phyloP scores from a whole-genome alignment of 2,888 invertebrate genomes.

The Urechis unicinctus region DNA sequence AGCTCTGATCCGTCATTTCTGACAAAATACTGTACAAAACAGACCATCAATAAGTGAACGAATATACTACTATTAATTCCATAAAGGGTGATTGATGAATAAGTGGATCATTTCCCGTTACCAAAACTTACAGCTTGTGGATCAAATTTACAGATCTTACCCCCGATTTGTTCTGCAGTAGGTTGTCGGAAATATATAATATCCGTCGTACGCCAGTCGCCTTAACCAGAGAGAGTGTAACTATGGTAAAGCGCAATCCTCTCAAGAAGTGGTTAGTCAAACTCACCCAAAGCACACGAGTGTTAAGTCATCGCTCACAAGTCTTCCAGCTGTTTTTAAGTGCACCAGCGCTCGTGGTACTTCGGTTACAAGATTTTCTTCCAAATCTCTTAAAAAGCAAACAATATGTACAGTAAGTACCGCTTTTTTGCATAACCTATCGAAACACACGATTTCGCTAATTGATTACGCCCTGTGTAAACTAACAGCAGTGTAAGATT shows the following conservation, averaged over 20 bases:
- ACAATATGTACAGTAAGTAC: too few relatives aligned
- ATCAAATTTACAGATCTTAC: slow-evolving; percentile 74
- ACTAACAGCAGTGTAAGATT: not conserved
- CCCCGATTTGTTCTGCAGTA: slow-evolving; percentile 63
- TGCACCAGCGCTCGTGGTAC: too few relatives aligned
- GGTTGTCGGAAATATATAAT: slow-evolving; percentile 65
- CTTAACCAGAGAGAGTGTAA: not conserved
- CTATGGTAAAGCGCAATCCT: too few relatives aligned
- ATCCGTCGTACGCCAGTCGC: slow-evolving; percentile 63
- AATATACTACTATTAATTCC: not conserved
- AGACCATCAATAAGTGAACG: too few relatives aligned
- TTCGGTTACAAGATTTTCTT: not conserved
- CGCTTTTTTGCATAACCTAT: too few relatives aligned
- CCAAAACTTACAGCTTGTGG: slow-evolving; percentile 67
- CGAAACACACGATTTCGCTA: not conserved
- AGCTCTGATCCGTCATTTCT: slow-evolving; percentile 70
- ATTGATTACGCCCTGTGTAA: not conserved
- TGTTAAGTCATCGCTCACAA: too few relatives aligned
- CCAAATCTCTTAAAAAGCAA: not conserved
- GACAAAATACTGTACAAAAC: slow-evolving; percentile 67
- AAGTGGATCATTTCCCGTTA: too few relatives aligned
- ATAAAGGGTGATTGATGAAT: not conserved
- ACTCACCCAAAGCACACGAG: too few relatives aligned
- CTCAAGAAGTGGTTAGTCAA: too few relatives aligned
- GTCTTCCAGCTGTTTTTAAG: too few relatives aligned